Conservation (phyloP, 2,888 invertebrate species). For the Ormyrus nitidulus region DNA sequence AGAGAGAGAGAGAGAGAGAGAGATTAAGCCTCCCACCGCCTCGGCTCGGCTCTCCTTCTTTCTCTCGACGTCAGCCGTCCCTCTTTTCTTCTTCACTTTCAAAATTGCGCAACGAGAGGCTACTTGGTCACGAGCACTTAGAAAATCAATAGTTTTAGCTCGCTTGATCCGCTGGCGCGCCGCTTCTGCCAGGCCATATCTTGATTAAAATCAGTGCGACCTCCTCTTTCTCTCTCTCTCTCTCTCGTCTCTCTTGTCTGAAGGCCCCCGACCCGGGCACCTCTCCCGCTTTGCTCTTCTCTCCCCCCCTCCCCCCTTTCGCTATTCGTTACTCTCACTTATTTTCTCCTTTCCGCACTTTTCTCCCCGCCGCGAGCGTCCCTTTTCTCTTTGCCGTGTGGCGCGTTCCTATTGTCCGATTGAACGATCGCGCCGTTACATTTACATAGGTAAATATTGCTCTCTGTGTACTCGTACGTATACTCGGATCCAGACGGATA, state of each 20-base stretch:
- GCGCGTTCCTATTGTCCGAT: conserved; percentile 50
- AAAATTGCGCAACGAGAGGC: conserved; percentile 62
- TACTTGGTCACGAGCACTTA: conserved; percentile 69
- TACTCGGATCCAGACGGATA: no score
- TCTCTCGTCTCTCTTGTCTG: neutral
- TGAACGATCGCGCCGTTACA: no score
- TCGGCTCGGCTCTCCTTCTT: neutral
- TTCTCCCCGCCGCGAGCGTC: conserved; percentile 40
- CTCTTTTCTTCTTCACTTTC: conserved; percentile 55
- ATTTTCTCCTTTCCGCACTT: conserved; percentile 19
- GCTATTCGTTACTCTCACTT: conserved; percentile 11
- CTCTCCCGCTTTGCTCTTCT: conserved; percentile 2
- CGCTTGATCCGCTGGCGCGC: conserved; percentile 70
- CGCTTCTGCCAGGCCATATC: conserved; percentile 72
- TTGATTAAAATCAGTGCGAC: conserved; percentile 75
- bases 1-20: neutral
- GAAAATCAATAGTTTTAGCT: conserved; percentile 74
- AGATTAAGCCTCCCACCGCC: conserved; percentile 17
- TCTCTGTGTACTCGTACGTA: no score
- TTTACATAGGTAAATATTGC: no score
- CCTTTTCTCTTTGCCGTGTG: neutral
- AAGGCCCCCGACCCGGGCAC: no score
- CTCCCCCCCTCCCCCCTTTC: conserved; percentile 50
- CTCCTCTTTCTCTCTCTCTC: conserved; percentile 55
- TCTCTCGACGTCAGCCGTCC: neutral